Conservation (phyloP, 2,113 vertebrate species). For the Festucalex cinctus region DNA sequence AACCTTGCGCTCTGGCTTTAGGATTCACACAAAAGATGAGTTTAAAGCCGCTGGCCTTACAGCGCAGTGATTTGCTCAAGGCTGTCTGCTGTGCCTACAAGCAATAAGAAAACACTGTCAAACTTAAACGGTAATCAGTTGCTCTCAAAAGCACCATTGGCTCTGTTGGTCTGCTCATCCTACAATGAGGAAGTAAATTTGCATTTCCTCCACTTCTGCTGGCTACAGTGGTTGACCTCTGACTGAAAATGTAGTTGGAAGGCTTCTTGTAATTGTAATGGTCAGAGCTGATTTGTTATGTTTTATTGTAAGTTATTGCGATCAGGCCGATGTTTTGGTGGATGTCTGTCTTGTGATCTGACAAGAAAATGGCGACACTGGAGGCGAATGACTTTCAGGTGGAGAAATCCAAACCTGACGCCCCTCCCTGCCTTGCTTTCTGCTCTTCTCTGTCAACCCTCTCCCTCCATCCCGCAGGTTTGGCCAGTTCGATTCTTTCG, state of each 20-base stretch:
- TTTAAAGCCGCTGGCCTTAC: conserved; percentile 26
- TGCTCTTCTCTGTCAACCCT: conserved; percentile 71
- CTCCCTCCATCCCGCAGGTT: conserved; percentile 80
- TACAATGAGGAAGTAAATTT: conserved; percentile 34
- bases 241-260: conserved; percentile 29
- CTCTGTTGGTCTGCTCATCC: conserved; percentile 32
- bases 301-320: conserved; percentile 29
- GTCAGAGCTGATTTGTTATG: conserved; percentile 8
- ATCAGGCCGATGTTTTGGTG: conserved; percentile 27
- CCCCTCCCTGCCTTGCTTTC: conserved; percentile 67
- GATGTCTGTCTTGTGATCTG: conserved; percentile 48
- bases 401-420: conserved; percentile 65
- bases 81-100: conserved; percentile 6
- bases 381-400: conserved; percentile 56
- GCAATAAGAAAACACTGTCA: neutral
- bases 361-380: conserved; percentile 41
- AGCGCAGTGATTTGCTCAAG: conserved; percentile 12
- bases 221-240: conserved; percentile 21
- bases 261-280: conserved; percentile 23
- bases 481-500: conserved; percentile 88
- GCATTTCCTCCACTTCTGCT: conserved; percentile 15
- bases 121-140: conserved; percentile 8
- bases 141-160: conserved; percentile 21
- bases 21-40: conserved; percentile 44
- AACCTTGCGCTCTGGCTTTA: conserved; percentile 52